Evolutionary conservation across 2,113 vertebrate genomes (phyloP), one percentile per base, ranked within the genome.

Genomic region (Thymallus thymallus): DNA sequence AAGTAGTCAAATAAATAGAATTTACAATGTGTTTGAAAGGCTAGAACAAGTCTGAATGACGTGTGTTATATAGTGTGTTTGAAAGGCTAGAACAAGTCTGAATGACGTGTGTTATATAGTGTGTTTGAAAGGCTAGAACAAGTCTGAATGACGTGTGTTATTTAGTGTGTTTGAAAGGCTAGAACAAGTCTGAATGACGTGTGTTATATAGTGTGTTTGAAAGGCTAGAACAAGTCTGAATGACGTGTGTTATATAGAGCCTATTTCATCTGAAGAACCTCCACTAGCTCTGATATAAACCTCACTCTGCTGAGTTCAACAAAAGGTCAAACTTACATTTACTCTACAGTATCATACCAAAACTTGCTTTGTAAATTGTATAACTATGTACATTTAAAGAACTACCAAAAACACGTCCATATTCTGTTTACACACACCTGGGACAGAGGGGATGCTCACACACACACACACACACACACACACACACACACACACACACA

Each of bases 351-450:
- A 60, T 23, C n/a, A 55, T 55, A 69, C 29, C 26, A 68, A 22
- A 51, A 46, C 45, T 69, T 69, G 26, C 16, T 69, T 29, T 69
- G n/a, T 69, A 51, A 41, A 69, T 51, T 24, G 55, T 26, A 69
- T 24, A 46, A 68, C 68, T 51, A 51, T 55, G 24, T 55, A 69
- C 68, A 55, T 51, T 51, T 55, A 24, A 51, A 69, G 6, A 46
- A 69, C 18, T 60, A 7, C 2, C 56, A n/a, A 51, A 60, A 60
- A 7, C n/a, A n/a, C 30, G 68, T 67, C 58, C 29, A 68, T 73
- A 56, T 75, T 68, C 69, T 60, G n/a, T 60, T 60, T 62, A 24
- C 66, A 35, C 69, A 74, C 74, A 69, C 72, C 62, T 56, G 30
- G 48, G 48, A 51, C 73, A 20, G 46, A 58, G 56, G 32, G 58